Evolutionary conservation across 2,113 vertebrate species (phyloP), one percentile per base, ranked within the genome.

Genomic region (Hypanus sabinus): DNA sequence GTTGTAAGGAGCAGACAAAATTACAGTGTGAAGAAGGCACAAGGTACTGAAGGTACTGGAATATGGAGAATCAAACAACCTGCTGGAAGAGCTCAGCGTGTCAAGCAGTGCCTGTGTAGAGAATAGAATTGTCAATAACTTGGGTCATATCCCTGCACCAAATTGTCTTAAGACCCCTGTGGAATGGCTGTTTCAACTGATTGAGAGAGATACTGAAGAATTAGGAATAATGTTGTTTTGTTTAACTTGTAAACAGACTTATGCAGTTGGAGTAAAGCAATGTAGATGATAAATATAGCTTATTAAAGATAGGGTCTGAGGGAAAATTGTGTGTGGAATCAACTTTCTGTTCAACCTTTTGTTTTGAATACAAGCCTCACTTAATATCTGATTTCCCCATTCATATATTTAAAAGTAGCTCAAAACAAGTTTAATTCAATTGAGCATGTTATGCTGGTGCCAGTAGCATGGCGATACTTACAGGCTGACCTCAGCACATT

Each of bases 141-240:
- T 3, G 46, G 46, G 1, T 46, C 46, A 46, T 3, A 46, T 46
- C 18, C 11, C 68, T 11, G 12, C 68, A 70, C 12, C 68, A 70
- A 16, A 1, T 11, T 70, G 68, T 70, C 7, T 71, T 73, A 12
- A 16, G 24, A 20, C 7, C n/a, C 20, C 8, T 62, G 36, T 24
- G 38, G 65, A 70, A 11, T 6, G 24, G 30, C 71, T 92, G 62
- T 71, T 8, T 70, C 33, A 38, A 92, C 20, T 92, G 62, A 14
- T 38, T 71, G 90, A 71, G 71, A 92, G 68, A 27, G 12, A 92
- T 36, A n/a, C 65, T 92, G 33, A 18, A 71, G 85, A 38, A 62
- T 92, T 92, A 71, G 20, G 7, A 92, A 71, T 38, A 92, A 92
- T 92, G 71, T 38, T 68, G 38, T 73, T 71, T 68, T 92, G 65